phyloP scores from a whole-genome alignment of 2,797 vertebrate species.

The Sebastiscus albofasciatus region DNA sequence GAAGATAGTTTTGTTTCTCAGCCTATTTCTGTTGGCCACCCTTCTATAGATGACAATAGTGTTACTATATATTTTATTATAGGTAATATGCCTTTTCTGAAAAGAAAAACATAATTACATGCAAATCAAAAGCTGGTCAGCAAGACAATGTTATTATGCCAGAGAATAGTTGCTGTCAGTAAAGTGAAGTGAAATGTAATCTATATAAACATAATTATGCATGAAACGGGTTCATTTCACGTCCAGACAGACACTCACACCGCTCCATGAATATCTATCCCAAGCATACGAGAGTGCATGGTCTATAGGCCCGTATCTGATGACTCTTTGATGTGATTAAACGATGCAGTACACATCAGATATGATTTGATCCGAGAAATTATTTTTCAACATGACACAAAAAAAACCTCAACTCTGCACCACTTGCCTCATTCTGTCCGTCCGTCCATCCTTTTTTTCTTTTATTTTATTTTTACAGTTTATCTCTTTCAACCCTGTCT shows the following conservation, averaged over 20 bases:
- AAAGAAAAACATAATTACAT: neutral
- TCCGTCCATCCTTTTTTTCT: neutral
- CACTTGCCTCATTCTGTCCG: neutral
- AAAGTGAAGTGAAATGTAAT: neutral
- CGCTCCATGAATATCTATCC: neutral
- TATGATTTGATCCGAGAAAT: neutral
- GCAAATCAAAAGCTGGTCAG: neutral
- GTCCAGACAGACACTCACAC: neutral
- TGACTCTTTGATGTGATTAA: conserved; percentile 10
- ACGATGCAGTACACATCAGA: neutral
- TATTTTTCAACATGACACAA: neutral
- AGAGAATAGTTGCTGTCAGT: neutral
- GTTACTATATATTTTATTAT: neutral
- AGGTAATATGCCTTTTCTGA: neutral
- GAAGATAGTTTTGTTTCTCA: neutral
- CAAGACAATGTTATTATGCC: neutral
- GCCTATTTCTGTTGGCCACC: neutral
- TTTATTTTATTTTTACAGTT: conserved; percentile 29
- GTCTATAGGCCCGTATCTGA: neutral
- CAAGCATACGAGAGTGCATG: neutral
- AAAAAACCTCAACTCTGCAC: conserved; percentile 1
- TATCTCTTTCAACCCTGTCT: conserved; percentile 35
- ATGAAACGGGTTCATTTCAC: neutral
- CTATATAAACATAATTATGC: neutral
- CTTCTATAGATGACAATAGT: neutral